These are phyloP conservation scores for Monochamus saltuarius DNA, from an alignment of 1,140 invertebrate genomes.

Conservation along the genomic window DNA sequence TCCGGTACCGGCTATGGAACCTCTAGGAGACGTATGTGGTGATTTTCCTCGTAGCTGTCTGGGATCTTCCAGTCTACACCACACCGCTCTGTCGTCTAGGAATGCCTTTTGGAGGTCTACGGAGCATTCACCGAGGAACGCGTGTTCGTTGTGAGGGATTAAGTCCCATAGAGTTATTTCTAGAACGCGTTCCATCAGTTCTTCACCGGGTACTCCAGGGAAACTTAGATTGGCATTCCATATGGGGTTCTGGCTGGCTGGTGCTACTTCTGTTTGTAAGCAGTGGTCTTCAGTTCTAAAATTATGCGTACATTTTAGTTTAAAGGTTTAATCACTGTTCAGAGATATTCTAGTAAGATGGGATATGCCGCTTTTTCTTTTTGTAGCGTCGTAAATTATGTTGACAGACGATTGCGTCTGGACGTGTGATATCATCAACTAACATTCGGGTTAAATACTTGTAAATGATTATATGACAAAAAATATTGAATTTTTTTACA, in stretches of 20 bases:
- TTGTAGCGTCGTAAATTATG: too few species aligned
- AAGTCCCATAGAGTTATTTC: conserved; percentile 88
- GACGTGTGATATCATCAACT: too few species aligned
- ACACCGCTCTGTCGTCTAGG: conserved; percentile 80
- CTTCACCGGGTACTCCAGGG: conserved; percentile 71
- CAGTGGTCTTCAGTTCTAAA: conserved; percentile 69
- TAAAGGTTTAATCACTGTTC: too few species aligned
- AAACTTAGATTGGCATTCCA: conserved; percentile 90
- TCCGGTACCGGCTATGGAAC: conserved; percentile 68
- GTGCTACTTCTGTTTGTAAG: conserved; percentile 77
- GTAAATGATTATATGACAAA: too few species aligned
- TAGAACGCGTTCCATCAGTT: conserved; percentile 74
- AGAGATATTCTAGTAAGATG: too few species aligned
- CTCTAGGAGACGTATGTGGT: conserved; percentile 75
- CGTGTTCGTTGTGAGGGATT: conserved; percentile 75
- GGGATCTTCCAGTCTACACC: conserved; percentile 83
- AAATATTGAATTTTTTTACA: too few species aligned
- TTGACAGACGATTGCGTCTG: too few species aligned
- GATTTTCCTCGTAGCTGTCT: conserved; percentile 67
- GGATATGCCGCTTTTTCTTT: too few species aligned
- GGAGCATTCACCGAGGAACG: conserved; percentile 81
- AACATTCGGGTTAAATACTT: too few species aligned
- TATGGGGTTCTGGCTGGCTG: conserved; percentile 79
- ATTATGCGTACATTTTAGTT: not conserved
- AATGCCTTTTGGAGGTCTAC: conserved; percentile 80